Evolutionary conservation across 2,888 invertebrate species (phyloP), one percentile per base, ranked within the genome.

Genomic region (Crocallis elinguaria): DNA sequence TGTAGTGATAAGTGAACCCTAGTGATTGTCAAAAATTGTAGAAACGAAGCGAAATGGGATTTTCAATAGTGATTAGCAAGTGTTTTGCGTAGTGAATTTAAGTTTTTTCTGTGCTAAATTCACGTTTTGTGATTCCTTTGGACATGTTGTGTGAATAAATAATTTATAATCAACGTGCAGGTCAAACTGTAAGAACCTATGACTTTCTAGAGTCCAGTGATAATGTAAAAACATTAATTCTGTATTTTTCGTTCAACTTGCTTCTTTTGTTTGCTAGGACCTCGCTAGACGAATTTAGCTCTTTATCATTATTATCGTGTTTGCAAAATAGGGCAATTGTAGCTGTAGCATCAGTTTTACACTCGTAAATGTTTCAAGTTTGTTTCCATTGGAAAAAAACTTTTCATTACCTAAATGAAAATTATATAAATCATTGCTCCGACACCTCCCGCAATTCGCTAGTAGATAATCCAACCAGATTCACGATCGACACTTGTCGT

Each of bases 401-500:
- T 14, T 37, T 14, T 19, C 0, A 13, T 3, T 9, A 30, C 6
- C 2, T 46, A 0, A 12, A 30, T 23, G 17, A 12, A 33, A 35
- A 41, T 32, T 27, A 35, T 25, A 25, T 25, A 27, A 13, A 23
- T 43, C 13, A 17, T 23, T 13, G 17, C 13, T 25, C 25, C 25
- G 14, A 37, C 25, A 25, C 25, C 8, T 17, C 30, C n/a, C 25
- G n/a, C 16, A 23, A 4, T 21, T 42, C 19, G 13, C 17, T n/a
- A 30, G 30, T 23, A 44, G 78, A 72, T 84, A 81, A 84, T 84
- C 82, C 52, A 48, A 38, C 43, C 82, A 77, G 80, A 85, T 84
- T 79, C 74, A 68, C 75, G 73, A 75, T 79, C 79, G 77, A 78
- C 78, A 78, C 74, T 81, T 83, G 83, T 84, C 79, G 82, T 84